These are phyloP conservation scores for Steinernema feltiae DNA, from an alignment of 1,140 invertebrate genomes.

Conservation along the genomic window DNA sequence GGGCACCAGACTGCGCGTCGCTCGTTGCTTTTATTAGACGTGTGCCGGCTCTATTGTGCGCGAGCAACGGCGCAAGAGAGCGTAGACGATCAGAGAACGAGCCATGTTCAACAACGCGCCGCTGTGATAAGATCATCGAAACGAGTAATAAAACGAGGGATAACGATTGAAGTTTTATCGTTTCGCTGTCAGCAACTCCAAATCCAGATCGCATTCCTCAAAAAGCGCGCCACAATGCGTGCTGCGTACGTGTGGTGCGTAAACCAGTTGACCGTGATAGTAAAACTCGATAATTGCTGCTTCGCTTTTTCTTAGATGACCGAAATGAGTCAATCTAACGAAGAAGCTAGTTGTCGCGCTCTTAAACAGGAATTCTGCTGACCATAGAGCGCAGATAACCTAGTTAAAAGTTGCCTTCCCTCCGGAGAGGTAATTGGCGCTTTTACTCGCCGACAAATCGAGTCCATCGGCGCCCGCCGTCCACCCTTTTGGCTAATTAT, in stretches of 20 bases:
- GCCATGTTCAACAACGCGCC: too few species aligned
- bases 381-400: not conserved
- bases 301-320: not conserved
- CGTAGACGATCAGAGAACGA: too few species aligned
- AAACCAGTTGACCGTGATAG: not conserved
- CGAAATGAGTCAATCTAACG: not conserved
- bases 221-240: not conserved
- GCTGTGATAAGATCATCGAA: too few species aligned
- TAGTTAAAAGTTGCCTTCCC: not conserved
- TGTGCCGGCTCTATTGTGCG: too few species aligned
- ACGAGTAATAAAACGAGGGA: too few species aligned
- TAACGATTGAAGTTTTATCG: too few species aligned
- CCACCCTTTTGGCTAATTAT: not conserved
- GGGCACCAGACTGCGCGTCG: too few species aligned
- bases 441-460: not conserved
- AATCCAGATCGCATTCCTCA: not conserved
- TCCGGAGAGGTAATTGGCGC: not conserved
- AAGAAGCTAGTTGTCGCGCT: not conserved
- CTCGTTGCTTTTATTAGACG: too few species aligned
- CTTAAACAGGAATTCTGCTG: not conserved
- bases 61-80: too few species aligned
- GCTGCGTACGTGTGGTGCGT: not conserved
- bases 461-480: not conserved
- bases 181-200: not conserved
- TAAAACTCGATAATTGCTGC: not conserved